Percentiles rank a stretch among this genome's conserved stretches.
Evolutionary conservation across 1,140 invertebrate species (phyloP).

Genomic region (Physella acuta): DNA sequence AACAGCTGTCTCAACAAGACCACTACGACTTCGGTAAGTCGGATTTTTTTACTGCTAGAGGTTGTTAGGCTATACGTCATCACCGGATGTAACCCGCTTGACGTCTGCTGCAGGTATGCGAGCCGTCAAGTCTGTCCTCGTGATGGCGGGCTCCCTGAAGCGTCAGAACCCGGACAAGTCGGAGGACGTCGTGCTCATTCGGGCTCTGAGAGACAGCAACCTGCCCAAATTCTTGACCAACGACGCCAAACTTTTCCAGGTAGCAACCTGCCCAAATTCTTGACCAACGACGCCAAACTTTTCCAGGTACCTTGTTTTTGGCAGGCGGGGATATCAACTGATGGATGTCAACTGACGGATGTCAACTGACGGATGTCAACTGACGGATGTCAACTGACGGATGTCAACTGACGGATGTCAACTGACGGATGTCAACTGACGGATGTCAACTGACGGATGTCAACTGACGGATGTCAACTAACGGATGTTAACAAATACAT

Average conservation of each 20-base stretch:
- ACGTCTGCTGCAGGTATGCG: too few relatives aligned
- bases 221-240: constrained; percentile 60
- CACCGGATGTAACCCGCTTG: too few relatives aligned
- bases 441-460: too few relatives aligned
- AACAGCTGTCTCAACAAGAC: constrained; percentile 88
- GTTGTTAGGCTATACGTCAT: too few relatives aligned
- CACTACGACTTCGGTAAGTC: constrained; percentile 78
- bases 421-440: too few relatives aligned
- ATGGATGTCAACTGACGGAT: too few relatives aligned
- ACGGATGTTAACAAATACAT: too few relatives aligned
- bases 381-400: too few relatives aligned
- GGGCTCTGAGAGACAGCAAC: constrained; percentile 59
- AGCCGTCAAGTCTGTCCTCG: constrained; percentile 65
- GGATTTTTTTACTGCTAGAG: not conserved
- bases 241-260: constrained; percentile 59
- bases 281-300: constrained; percentile 56
- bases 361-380: too few relatives aligned
- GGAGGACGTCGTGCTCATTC: constrained; percentile 59
- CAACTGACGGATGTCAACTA: too few relatives aligned
- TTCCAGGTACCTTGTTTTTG: constrained; percentile 61
- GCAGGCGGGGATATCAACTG: too few relatives aligned
- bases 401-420: too few relatives aligned
- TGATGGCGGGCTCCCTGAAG: constrained; percentile 61
- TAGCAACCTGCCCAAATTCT: constrained; percentile 61
- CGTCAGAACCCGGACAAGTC: constrained; percentile 59